Conservation (phyloP, 2,797 vertebrate genomes). For the Micromesistius poutassou region DNA sequence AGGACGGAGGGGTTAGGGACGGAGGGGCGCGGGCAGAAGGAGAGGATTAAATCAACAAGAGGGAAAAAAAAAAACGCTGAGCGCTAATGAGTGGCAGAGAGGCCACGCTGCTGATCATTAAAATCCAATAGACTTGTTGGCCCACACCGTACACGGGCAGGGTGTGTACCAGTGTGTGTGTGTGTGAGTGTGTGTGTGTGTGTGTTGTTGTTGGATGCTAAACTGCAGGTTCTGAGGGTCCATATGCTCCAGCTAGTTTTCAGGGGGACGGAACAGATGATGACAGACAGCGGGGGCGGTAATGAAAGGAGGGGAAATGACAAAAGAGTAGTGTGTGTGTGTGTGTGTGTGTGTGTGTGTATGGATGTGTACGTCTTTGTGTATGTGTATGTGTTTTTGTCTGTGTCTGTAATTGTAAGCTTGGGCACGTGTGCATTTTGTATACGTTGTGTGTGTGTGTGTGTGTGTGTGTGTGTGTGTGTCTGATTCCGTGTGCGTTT, state of each 20-base stretch:
- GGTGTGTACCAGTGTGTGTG: conserved; percentile 22
- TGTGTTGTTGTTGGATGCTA: conserved; percentile 29
- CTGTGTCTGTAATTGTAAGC: conserved; percentile 22
- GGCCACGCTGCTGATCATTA: conserved; percentile 64
- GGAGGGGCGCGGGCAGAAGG: conserved; percentile 63
- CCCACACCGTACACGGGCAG: conserved; percentile 39
- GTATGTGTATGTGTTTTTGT: conserved; percentile 25
- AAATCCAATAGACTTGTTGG: conserved; percentile 67
- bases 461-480: conserved; percentile 8
- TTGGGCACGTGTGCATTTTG: background rate
- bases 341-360: conserved; percentile 18
- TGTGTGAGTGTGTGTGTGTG: background rate
- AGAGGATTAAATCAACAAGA: conserved; percentile 72
- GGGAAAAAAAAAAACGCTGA: conserved; percentile 24
- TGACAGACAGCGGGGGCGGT: conserved; percentile 58
- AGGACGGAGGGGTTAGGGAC: conserved; percentile 56
- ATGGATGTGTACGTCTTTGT: conserved; percentile 8
- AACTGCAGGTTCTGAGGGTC: conserved; percentile 61
- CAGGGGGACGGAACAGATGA: conserved; percentile 69
- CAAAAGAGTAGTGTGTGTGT: conserved; percentile 15
- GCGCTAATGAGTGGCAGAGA: conserved; percentile 68
- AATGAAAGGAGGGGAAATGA: conserved; percentile 36
- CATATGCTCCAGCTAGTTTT: conserved; percentile 69
- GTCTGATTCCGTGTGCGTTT: too few relatives aligned
- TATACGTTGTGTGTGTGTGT: background rate